A percentile compares a stretch with the other conserved stretches of the same genome.
Conservation (phyloP, 1,140 invertebrate species). For the Globodera rostochiensis region DNA sequence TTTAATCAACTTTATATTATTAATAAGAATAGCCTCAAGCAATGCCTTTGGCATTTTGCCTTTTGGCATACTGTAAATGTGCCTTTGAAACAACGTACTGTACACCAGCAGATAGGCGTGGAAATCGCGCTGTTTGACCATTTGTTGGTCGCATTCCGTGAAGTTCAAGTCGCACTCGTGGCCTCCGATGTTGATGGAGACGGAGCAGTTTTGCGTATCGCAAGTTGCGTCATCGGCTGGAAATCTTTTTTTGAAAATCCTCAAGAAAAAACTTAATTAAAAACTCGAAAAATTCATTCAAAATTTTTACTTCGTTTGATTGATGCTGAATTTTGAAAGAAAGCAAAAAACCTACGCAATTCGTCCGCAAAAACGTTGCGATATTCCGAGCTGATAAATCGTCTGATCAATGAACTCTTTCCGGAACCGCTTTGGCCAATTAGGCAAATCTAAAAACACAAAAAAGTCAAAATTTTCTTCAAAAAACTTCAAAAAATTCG, state of each 20-base stretch:
- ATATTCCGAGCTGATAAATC: constrained; percentile 57
- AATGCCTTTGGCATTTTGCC: too few species aligned
- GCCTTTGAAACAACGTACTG: constrained; percentile 21
- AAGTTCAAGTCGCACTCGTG: constrained; percentile 52
- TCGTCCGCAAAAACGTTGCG: constrained; percentile 56
- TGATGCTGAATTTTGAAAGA: too few species aligned
- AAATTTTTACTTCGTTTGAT: too few species aligned
- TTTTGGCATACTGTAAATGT: too few species aligned
- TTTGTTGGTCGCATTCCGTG: constrained; percentile 36
- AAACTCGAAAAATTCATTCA: neutral
- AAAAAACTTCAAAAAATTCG: neutral
- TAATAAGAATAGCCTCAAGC: neutral
- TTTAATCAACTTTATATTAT: too few species aligned
- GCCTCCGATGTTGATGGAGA: constrained; percentile 52
- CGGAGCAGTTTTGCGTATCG: constrained; percentile 21
- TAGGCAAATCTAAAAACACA: constrained; percentile 49
- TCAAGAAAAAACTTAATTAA: neutral
- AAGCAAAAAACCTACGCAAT: constrained; percentile 26
- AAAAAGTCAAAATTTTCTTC: neutral
- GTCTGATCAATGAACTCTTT: constrained; percentile 46
- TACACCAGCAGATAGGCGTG: constrained; percentile 63
- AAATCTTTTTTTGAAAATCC: neutral
- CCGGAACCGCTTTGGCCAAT: constrained; percentile 47
- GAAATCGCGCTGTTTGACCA: constrained; percentile 22
- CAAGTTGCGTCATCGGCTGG: constrained; percentile 2